phyloP scores from a whole-genome alignment of 1,140 invertebrate genomes.

The Hydropsyche tenuis region DNA sequence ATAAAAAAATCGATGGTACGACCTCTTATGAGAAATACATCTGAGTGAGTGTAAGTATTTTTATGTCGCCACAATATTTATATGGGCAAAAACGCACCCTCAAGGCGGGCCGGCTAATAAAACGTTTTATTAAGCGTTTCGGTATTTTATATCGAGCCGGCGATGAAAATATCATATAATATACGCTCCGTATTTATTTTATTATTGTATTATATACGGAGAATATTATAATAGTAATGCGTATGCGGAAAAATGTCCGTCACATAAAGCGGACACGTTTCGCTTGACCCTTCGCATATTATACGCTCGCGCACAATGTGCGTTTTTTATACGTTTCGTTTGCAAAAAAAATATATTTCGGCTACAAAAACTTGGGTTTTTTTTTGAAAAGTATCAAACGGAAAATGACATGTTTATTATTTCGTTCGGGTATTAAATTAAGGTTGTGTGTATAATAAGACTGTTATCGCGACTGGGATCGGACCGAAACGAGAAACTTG shows the following conservation, averaged over 20 bases:
- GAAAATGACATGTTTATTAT: too few species aligned
- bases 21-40: constrained; percentile 38
- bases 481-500: too few species aligned
- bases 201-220: too few species aligned
- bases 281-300: background rate
- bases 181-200: background rate
- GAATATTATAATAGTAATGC: too few species aligned
- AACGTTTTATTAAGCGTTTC: constrained; percentile 30
- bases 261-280: constrained; percentile 9
- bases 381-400: too few species aligned
- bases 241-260: background rate
- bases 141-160: constrained; percentile 14
- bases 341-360: too few species aligned
- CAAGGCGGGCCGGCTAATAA: constrained; percentile 12
- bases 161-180: background rate
- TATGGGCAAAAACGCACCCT: constrained; percentile 19
- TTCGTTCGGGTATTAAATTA: too few species aligned
- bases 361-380: too few species aligned
- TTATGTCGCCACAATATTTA: constrained; percentile 40
- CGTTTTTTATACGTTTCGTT: background rate
- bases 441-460: too few species aligned
- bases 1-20: background rate
- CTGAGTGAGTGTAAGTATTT: constrained; percentile 38
- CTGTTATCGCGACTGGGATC: too few species aligned
- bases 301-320: background rate